A percentile compares a stretch with the other conserved stretches of the same genome.
These are phyloP conservation scores for Meriones psammophilus DNA, from an alignment of 2,797 vertebrate species.

Conservation along the genomic window DNA sequence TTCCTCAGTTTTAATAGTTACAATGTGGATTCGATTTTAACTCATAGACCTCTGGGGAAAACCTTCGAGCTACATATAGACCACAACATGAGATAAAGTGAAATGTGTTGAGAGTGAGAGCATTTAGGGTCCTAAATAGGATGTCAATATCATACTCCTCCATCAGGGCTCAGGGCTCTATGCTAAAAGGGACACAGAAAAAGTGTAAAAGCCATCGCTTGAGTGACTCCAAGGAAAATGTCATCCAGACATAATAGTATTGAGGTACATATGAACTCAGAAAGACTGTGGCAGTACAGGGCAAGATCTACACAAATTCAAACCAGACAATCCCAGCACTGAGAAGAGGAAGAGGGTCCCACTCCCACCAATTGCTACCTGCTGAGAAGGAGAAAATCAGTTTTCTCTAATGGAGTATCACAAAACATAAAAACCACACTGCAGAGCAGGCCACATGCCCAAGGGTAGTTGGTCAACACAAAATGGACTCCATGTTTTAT, in stretches of 20 bases:
- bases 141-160: background rate
- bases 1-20: background rate
- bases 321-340: background rate
- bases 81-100: background rate
- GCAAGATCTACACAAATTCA: background rate
- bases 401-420: background rate
- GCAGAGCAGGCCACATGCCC: background rate
- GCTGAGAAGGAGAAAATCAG: background rate
- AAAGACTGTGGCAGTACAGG: background rate
- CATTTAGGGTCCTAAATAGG: background rate
- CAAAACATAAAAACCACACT: background rate
- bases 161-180: background rate
- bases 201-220: background rate
- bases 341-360: background rate
- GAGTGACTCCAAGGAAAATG: background rate
- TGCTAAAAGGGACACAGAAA: background rate
- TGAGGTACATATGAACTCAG: background rate
- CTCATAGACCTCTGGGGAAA: background rate
- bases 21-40: background rate
- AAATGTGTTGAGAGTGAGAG: background rate
- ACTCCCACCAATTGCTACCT: background rate
- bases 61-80: background rate
- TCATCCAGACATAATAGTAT: background rate
- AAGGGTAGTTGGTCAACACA: background rate
- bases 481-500: background rate